Evolutionary conservation across 2,113 vertebrate species (phyloP).

Genomic region (Dunckerocampus dactyliophorus): DNA sequence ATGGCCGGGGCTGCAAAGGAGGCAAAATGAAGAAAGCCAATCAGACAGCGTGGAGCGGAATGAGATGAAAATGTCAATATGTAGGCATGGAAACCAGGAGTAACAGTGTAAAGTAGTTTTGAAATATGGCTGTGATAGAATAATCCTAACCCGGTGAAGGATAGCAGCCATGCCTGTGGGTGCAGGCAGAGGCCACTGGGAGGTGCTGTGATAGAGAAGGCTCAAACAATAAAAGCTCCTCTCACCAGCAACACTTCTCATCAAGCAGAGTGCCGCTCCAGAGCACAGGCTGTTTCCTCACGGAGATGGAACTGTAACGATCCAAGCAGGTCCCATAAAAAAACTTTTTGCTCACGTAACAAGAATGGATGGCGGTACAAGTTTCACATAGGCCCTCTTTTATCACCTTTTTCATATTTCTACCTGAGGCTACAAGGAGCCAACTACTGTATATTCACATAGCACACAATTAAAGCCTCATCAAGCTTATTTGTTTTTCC

Average conservation of each 20-base stretch:
- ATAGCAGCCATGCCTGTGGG: conserved; percentile 25
- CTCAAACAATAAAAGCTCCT: conserved; percentile 44
- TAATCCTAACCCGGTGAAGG: conserved; percentile 40
- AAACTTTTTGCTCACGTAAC: conserved; percentile 54
- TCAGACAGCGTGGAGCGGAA: conserved; percentile 19
- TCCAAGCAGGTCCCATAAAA: conserved; percentile 45
- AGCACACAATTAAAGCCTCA: conserved; percentile 74
- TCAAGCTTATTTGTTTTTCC: conserved; percentile 61
- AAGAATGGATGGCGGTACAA: conserved; percentile 43
- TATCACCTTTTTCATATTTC: conserved; percentile 43
- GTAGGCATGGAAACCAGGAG: conserved; percentile 41
- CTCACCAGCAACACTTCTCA: conserved; percentile 51
- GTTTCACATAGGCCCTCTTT: conserved; percentile 57
- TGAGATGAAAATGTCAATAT: conserved; percentile 9
- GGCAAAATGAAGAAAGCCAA: conserved; percentile 71
- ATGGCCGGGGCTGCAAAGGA: conserved; percentile 66
- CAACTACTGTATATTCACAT: conserved; percentile 29
- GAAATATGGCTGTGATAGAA: conserved; percentile 46
- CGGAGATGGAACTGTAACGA: conserved; percentile 54
- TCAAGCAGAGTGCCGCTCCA: conserved; percentile 52
- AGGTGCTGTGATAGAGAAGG: conserved; percentile 63
- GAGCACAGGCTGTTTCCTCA: conserved; percentile 59
- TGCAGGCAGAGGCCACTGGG: conserved; percentile 61
- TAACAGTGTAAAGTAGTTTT: conserved; percentile 29
- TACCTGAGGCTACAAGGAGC: conserved; percentile 44